Base-by-base conservation (phyloP, 2,888 invertebrate species). In the Agriopis aurantiaria region DNA sequence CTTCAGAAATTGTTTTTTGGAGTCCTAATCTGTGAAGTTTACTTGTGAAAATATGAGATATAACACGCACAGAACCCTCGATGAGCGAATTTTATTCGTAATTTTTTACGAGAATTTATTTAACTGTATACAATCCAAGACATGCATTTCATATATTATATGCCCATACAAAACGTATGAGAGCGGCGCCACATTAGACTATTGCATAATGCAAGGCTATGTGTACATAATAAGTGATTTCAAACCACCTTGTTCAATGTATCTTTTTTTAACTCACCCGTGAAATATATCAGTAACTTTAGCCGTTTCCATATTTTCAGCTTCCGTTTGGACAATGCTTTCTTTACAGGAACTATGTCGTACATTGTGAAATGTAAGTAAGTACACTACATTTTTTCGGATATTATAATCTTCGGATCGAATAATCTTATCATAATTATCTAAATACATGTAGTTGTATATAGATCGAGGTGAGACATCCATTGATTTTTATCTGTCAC, bases 251-350 rank as follows among this genome's bases (percentile, higher is more conserved):
- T 33, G 33, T 33, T 33, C 5, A 33, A 33, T 33, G 33, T 3
- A 33, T 33, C 33, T 33, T 33, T n/a, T 51, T 2, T 51, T 11
- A 52, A 48, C 46, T 58, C 46, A 71, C 69, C 66, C 40, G 61
- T 17, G 4, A 57, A 61, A 33, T 55, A 48, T 9, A 67, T 58
- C 41, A 68, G 56, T 12, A 70, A 60, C 52, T 67, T 75, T 45
- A 78, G 14, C 40, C 23, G 72, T 64, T 57, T 68, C 69, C 73
- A 48, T 33, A 71, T 40, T 12, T 57, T 67, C 14, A 23, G 45
- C 14, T 52, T 60, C n/a, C 52, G 56, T 61, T 70, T 72, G 6
- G 57, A 45, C 10, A 52, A 40, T 12, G 0, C 5, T 56, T 56
- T 62, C 43, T 46, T 67, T 17, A 7, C 9, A 14, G 45, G 41